Base-by-base conservation (phyloP, 2,113 vertebrate species). In the Tenrec ecaudatus region DNA sequence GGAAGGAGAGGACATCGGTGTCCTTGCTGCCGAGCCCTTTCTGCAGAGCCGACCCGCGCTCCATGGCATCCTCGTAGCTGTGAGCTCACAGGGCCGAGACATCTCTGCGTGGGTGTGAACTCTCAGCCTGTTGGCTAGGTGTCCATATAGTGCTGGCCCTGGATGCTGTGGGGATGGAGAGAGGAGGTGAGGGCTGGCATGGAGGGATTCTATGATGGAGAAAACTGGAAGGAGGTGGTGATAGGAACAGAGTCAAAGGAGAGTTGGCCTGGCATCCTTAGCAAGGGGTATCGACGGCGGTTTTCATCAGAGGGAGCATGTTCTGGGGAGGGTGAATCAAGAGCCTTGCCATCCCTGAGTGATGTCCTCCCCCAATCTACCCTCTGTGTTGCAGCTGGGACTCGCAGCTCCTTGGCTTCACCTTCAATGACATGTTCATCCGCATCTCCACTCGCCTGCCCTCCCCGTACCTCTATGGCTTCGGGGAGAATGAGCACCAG, bases 351-450 rank as follows among this genome's bases (percentile, higher is more conserved):
- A 38, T 79, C 25, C 62, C 58, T 16, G 25, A n/a, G 60, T 29
- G 0, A 11, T 38, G 64, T 53, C 75, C 79, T 71, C 31, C 22
- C 23, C 15, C 38, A 62, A 91, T 16, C 19, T 31, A 6, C 33
- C 10, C 40, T 91, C 75, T 88, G 66, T 29, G 40, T 76, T 68
- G 83, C 96, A 99, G 99, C 15, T 99, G 98, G 99, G 98, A 99
- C 96, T 99, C 99, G 1, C 95, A 97, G 2, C 1, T 98, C 60
- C 98, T 98, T 31, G 98, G 98, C 60, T 99, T 99, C 88, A 99
- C 97, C 29, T 99, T 99, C 98, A 99, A 98, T 3, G 98, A 99
- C 90, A 95, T 98, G 98, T 99, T 99, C 96, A 98, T 99, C 93
- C 98, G 98, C 97, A 97, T 99, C 93, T 98, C 98, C 84, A 99